Percentiles rank a stretch among this genome's conserved stretches.
Conservation (phyloP, 2,113 vertebrate species). For the Chloropsis cyanopogon region DNA sequence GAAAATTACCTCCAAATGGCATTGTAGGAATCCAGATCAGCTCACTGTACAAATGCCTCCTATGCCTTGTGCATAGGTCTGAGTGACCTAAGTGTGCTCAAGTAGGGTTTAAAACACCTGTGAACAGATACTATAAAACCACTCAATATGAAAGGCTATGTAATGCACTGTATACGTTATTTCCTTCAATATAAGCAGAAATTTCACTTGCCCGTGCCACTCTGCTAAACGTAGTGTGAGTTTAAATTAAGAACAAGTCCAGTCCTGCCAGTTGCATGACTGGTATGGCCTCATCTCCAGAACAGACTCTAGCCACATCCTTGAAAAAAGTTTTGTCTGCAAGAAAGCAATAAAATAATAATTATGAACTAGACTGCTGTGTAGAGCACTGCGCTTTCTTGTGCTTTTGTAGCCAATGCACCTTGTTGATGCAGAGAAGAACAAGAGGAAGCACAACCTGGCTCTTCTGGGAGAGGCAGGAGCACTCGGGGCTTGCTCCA, state of each 20-base stretch:
- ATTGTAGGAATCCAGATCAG: background rate
- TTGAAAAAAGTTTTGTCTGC: conserved; percentile 2
- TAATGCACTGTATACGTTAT: accelerated
- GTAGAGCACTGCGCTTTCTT: background rate
- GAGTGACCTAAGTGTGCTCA: background rate
- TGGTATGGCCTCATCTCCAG: background rate
- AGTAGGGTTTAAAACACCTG: background rate
- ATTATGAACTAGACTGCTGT: background rate
- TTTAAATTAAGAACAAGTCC: background rate
- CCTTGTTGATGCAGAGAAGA: background rate
- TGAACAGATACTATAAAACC: background rate
- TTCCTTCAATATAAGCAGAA: background rate
- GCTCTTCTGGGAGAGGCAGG: background rate
- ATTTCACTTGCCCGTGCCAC: background rate
- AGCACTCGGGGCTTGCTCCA: accelerated
- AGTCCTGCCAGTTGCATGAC: background rate
- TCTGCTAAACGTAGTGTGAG: background rate
- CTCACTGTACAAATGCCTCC: background rate
- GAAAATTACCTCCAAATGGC: background rate
- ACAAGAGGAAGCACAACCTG: background rate
- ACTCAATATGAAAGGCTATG: background rate
- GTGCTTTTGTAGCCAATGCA: background rate
- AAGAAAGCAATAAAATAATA: conserved; percentile 19
- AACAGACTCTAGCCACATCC: background rate
- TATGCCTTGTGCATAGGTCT: background rate